These are phyloP conservation scores for Megaleporinus macrocephalus DNA, from an alignment of 2,113 vertebrate species.

Conservation along the genomic window DNA sequence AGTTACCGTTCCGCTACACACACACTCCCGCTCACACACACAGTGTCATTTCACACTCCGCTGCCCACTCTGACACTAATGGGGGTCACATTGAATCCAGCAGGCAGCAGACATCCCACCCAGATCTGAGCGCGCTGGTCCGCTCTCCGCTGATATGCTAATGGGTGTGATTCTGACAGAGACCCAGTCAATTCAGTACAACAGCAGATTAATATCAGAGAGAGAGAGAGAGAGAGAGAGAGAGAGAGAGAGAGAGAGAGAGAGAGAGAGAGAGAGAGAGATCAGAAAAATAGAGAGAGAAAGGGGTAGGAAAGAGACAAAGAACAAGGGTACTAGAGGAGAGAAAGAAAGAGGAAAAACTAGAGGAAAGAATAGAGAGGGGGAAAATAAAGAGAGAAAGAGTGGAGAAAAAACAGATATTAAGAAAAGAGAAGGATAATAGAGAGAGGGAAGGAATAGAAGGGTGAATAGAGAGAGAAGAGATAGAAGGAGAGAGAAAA, in stretches of 20 bases:
- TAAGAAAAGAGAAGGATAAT: too few relatives aligned
- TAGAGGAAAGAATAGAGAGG: not conserved
- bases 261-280: not conserved
- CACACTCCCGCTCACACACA: slow-evolving; percentile 34
- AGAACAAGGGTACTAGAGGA: not conserved
- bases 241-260: not conserved
- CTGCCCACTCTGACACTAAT: slow-evolving; percentile 66
- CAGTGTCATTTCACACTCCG: slow-evolving; percentile 71
- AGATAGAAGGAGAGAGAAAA: not conserved
- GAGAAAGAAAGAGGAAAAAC: too few relatives aligned
- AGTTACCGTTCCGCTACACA: slow-evolving; percentile 28
- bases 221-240: not conserved
- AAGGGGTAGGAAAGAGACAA: not conserved
- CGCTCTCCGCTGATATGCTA: slow-evolving; percentile 53
- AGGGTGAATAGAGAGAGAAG: too few relatives aligned
- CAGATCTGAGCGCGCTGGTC: slow-evolving; percentile 27
- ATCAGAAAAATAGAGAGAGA: too few relatives aligned
- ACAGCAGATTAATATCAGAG: slow-evolving; percentile 19
- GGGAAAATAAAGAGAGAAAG: not conserved
- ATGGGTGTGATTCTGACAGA: slow-evolving; percentile 41
- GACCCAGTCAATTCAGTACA: slow-evolving; percentile 25
- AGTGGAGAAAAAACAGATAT: not conserved
- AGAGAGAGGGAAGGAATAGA: too few relatives aligned
- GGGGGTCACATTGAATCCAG: slow-evolving; percentile 74
- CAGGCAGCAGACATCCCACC: slow-evolving; percentile 51